Conservation (phyloP, 1,140 invertebrate species). For the Calosoma granatense region DNA sequence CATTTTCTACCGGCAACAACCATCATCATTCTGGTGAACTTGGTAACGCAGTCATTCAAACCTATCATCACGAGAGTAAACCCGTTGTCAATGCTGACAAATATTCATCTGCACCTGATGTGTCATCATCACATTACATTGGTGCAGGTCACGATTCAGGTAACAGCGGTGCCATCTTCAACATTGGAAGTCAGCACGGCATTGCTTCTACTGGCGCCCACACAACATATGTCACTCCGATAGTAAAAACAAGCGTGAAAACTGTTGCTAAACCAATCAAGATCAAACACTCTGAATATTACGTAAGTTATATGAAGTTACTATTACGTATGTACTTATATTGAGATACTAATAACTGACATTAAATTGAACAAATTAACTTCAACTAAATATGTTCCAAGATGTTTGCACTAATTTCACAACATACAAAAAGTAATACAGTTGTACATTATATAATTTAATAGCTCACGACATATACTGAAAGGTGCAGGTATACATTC, state of each 20-base stretch:
- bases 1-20: background rate
- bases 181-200: background rate
- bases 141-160: background rate
- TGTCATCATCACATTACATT: background rate
- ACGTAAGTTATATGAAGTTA: conserved; percentile 36
- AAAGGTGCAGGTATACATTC: too few species aligned
- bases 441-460: too few species aligned
- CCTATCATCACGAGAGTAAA: too few species aligned
- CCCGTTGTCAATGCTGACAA: background rate
- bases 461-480: too few species aligned
- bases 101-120: background rate
- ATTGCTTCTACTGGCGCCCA: conserved; percentile 18
- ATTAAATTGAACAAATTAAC: too few species aligned
- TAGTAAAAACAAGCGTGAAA: conserved; percentile 27
- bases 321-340: background rate
- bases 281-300: conserved; percentile 45
- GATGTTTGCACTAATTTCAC: too few species aligned
- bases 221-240: conserved; percentile 24
- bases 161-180: background rate
- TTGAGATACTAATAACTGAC: background rate
- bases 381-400: too few species aligned
- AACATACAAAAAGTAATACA: too few species aligned
- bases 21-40: too few species aligned
- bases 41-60: too few species aligned
- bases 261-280: conserved; percentile 41